Conservation (phyloP, 2,113 vertebrate genomes). For the Perognathus longimembris region DNA sequence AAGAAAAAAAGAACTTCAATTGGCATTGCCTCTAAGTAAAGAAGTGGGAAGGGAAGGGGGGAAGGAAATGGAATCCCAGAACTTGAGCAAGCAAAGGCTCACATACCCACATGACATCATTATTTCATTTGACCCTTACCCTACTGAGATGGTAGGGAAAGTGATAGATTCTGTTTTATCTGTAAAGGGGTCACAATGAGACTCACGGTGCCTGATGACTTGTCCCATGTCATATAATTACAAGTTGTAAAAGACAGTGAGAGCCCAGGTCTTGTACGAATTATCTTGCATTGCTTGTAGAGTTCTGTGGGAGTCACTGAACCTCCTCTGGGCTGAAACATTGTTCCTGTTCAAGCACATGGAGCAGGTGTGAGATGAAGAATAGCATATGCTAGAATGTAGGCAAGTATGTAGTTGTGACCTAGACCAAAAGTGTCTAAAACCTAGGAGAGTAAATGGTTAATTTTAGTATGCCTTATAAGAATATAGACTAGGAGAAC, state of each 20-base stretch:
- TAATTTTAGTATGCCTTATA: slow-evolving; percentile 44
- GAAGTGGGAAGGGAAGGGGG: neutral
- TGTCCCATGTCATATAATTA: neutral
- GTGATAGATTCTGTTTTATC: neutral
- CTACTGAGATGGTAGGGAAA: neutral
- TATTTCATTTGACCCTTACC: neutral
- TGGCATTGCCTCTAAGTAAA: no score
- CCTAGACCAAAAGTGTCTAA: neutral
- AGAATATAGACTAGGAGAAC: neutral
- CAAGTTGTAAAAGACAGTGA: neutral
- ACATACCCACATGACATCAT: neutral
- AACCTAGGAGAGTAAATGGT: neutral
- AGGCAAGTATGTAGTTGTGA: neutral
- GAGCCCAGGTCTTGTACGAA: neutral
- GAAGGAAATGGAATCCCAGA: neutral
- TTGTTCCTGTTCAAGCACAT: neutral
- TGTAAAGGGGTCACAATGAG: neutral
- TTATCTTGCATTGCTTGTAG: neutral
- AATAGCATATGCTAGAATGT: neutral
- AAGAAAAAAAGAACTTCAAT: no score
- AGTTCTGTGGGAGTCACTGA: neutral
- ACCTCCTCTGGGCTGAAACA: neutral
- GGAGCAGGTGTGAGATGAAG: neutral
- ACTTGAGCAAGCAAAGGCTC: neutral
- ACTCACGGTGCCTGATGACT: neutral